These are phyloP conservation scores for Vireo griseus DNA, from an alignment of 2,797 vertebrate species.

Conservation along the genomic window DNA sequence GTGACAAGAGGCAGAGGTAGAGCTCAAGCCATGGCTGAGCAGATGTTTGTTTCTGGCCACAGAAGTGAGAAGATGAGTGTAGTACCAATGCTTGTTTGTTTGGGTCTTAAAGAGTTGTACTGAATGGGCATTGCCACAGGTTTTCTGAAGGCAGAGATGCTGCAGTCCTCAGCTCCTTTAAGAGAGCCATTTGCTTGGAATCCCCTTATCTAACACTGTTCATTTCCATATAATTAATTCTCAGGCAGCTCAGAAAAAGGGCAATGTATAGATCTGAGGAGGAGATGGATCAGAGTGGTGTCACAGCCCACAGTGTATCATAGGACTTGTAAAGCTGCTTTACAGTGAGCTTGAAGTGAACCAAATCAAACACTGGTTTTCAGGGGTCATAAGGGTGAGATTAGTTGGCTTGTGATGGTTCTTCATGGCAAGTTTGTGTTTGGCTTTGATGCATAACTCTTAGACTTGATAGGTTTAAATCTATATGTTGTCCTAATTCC, in stretches of 20 bases:
- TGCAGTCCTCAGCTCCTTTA: neutral
- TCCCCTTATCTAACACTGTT: neutral
- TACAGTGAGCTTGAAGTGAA: neutral
- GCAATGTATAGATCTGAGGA: conserved; percentile 13
- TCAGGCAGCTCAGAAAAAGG: neutral
- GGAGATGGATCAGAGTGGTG: conserved; percentile 29
- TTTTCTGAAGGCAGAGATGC: neutral
- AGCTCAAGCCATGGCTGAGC: neutral
- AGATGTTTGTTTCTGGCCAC: neutral
- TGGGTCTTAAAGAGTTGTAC: neutral
- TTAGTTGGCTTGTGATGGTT: neutral
- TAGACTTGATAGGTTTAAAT: neutral
- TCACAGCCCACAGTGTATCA: neutral
- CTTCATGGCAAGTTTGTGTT: neutral
- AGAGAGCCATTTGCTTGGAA: neutral
- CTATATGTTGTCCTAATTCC: conserved; percentile 15
- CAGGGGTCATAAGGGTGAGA: neutral
- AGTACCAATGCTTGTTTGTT: neutral
- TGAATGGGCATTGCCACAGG: neutral
- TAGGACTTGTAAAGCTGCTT: conserved; percentile 26
- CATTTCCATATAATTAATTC: conserved; percentile 39
- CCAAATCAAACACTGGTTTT: conserved; percentile 13
- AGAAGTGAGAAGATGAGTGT: neutral
- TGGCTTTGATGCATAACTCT: neutral
- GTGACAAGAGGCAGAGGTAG: neutral